Percentiles rank a stretch among this genome's conserved stretches.
Evolutionary conservation across 2,113 vertebrate species (phyloP).

Genomic region (Rhynchopsitta pachyrhyncha): DNA sequence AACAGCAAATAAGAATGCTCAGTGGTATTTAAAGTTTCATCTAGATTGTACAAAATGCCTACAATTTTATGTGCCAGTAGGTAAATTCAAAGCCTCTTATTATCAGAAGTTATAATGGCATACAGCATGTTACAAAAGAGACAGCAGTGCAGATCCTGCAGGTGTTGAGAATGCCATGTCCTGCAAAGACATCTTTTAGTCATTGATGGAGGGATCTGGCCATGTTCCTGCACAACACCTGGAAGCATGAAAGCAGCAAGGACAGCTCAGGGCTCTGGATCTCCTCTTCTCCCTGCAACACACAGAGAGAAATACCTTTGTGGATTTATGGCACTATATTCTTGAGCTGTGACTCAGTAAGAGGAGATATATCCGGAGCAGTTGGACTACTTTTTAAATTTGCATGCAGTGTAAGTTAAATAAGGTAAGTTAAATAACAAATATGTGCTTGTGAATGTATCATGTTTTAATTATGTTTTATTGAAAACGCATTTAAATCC

Average conservation of each 20-base stretch:
- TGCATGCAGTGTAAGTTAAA: not conserved
- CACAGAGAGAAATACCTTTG: not conserved
- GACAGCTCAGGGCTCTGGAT: not conserved
- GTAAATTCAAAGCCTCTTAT: not conserved
- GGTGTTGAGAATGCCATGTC: not conserved
- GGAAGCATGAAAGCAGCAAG: rapidly evolving
- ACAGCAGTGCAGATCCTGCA: not conserved
- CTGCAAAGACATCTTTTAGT: not conserved
- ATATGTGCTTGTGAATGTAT: not conserved
- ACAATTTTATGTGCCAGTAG: not conserved
- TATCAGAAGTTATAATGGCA: not conserved
- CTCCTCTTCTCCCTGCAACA: not conserved
- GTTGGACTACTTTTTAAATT: not conserved
- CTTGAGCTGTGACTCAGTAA: not conserved
- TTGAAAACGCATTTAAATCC: not conserved
- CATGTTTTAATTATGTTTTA: not conserved
- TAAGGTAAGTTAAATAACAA: not conserved
- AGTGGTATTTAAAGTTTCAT: not conserved
- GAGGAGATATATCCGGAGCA: not conserved
- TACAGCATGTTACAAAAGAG: not conserved
- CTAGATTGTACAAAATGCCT: not conserved
- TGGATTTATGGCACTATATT: not conserved
- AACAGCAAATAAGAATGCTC: not conserved
- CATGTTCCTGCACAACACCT: not conserved
- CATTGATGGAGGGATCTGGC: not conserved